Evolutionary conservation across 2,888 invertebrate species (phyloP).

Genomic region (Dryobotodes eremita): DNA sequence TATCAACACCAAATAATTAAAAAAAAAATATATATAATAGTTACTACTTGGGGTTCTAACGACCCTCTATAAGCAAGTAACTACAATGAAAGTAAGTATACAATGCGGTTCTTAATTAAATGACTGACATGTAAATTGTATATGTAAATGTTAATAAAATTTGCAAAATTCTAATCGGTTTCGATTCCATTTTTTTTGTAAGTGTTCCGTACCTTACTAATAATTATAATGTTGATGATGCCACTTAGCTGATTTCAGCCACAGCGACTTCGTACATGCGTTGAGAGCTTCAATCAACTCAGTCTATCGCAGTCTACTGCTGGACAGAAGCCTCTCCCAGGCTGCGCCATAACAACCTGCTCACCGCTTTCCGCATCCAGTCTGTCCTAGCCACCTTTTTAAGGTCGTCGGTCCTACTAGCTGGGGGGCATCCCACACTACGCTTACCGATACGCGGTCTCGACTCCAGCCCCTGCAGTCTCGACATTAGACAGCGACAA

Average conservation of each 20-base stretch:
- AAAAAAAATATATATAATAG: neutral
- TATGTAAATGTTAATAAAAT: neutral
- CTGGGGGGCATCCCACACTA: neutral
- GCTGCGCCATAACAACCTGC: neutral
- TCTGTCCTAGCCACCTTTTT: neutral
- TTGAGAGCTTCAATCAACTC: neutral
- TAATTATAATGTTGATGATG: neutral
- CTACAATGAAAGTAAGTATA: neutral
- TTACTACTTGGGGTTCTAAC: neutral
- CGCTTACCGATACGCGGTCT: too few relatives aligned
- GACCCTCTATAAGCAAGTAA: constrained; percentile 5
- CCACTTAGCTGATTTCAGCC: neutral
- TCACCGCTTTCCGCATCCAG: neutral
- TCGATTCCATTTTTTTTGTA: neutral
- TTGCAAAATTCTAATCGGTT: neutral
- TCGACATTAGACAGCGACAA: too few relatives aligned
- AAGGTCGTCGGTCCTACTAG: too few relatives aligned
- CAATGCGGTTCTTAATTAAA: neutral
- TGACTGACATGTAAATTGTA: neutral
- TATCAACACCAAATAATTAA: neutral
- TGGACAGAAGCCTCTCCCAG: too few relatives aligned
- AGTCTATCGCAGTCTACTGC: neutral
- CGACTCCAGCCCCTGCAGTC: too few relatives aligned
- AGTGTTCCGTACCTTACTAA: constrained; percentile 17
- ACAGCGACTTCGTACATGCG: neutral